Base-by-base conservation (phyloP, 2,113 vertebrate genomes). In the Festucalex cinctus region DNA sequence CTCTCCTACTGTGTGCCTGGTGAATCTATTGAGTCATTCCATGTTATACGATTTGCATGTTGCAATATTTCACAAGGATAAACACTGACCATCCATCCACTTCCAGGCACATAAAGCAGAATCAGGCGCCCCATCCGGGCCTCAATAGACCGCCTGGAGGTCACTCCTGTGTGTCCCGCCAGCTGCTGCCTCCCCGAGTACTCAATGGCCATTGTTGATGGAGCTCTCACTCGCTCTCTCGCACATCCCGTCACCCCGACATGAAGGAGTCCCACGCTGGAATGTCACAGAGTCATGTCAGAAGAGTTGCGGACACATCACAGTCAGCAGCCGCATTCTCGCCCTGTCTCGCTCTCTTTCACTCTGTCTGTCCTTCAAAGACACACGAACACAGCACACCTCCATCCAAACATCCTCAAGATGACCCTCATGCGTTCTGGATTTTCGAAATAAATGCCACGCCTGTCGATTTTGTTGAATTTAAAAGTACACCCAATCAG, bases 281-380 rank as follows among this genome's bases (percentile, higher is more conserved):
- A 91, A 92, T 90, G 84, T 93, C 90, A 88, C 92, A 90, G 73
- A 79, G 76, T 78, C 28, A 44, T 84, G 90, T 83, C 74, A 88
- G 77, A 88, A 76, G 79, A 87, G 83, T 43, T 79, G 74, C 77
- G 53, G 85, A 90, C 85, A 87, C 87, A 90, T 87, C 85, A 83
- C 83, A 90, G 85, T 72, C 83, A 80, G 74, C 69, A 66, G 83
- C 85, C 57, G 85, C 88, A 88, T 89, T 89, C 85, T 82, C 80
- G 68, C 80, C 84, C 73, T 63, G 76, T 79, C 88, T 73, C 66
- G 76, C 69, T 81, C 74, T 57, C 41, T 62, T 32, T 37, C 53
- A 24, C 63, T 36, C 74, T 61, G 24, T 63, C 51, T 62, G 70
- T 48, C 39, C 54, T 63, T 61, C 57, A 49, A 22, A 44, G 56